Evolutionary conservation across 2,888 invertebrate genomes (phyloP), one percentile per base, ranked within the genome.

Genomic region (Epistrophe eligans): DNA sequence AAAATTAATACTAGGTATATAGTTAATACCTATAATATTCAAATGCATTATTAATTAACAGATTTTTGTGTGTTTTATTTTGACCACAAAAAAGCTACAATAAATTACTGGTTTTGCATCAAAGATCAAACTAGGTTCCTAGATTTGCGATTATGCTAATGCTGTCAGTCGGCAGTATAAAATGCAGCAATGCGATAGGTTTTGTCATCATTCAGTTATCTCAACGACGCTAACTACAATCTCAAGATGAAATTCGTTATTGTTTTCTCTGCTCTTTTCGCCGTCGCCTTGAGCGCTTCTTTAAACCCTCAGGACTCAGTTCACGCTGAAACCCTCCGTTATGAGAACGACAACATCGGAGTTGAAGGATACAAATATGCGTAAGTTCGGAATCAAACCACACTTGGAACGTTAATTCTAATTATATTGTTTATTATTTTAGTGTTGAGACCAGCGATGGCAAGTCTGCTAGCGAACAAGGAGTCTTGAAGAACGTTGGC

Each of bases 361-460:
- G 90, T 93, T 89, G 94, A 95, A 89, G 94, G 94, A 90, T 95
- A 94, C 90, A 92, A 94, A 74, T 95, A 94, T 89, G 92, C 92
- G 95, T 95, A 93, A 94, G 95, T 93, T 24, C 8, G 1, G 4
- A 11, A 4, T 40, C 0, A 62, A 38, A 19, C 4, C 50, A 11
- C 19, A 45, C 2, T 13, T 48, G 45, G 45, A 2, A 19, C 5
- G 19, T 24, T 52, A 0, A 24, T 24, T 52, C 2, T 52, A 52
- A 8, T 2, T 8, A 32, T 7, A 32, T 32, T 35, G 35, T 35
- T 35, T 1, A 35, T 35, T 35, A 1, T 8, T 35, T 35, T 35
- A 71, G 57, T 28, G 15, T 43, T 57, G 43, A 71, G 40, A 73
- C 50, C 35, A 67, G 32, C 79, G 24, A 90, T 90, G 94, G 95